Conservation (phyloP, 2,113 vertebrate species). For the Pelobates fuscus region DNA sequence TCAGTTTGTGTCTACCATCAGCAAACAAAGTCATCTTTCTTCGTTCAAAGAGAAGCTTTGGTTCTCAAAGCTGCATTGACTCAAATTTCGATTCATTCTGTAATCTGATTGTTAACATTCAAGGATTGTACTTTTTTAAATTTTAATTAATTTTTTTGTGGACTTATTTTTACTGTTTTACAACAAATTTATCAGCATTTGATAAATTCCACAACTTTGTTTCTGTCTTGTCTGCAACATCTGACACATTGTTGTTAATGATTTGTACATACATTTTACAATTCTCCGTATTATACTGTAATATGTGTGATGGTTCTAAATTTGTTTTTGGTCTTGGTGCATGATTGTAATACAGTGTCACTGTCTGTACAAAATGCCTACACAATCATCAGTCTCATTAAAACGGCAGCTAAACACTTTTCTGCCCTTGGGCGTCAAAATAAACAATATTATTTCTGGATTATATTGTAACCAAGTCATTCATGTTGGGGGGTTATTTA, state of each 20-base stretch:
- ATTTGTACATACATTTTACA: conserved; percentile 69
- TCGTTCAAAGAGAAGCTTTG: conserved; percentile 57
- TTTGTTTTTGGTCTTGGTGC: conserved; percentile 66
- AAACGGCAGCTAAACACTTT: conserved; percentile 57
- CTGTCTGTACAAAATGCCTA: conserved; percentile 64
- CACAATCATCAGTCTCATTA: conserved; percentile 54
- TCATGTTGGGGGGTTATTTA: too few species aligned
- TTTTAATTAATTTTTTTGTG: conserved; percentile 64
- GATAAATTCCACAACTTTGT: conserved; percentile 73
- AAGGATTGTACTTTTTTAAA: conserved; percentile 60
- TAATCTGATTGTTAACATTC: conserved; percentile 66
- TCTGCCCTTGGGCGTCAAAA: conserved; percentile 53
- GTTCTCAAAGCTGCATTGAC: conserved; percentile 66
- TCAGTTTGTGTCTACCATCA: conserved; percentile 59
- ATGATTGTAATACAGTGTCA: conserved; percentile 69
- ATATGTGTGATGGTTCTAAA: conserved; percentile 61
- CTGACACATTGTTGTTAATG: conserved; percentile 63
- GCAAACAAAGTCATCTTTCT: conserved; percentile 57
- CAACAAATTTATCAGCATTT: conserved; percentile 73
- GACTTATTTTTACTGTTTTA: conserved; percentile 69
- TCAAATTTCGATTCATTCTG: conserved; percentile 73
- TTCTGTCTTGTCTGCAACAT: conserved; percentile 67
- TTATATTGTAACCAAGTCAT: conserved; percentile 49
- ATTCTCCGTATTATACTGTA: conserved; percentile 61
- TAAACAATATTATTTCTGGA: conserved; percentile 52